phyloP scores from a whole-genome alignment of 2,888 invertebrate genomes.

The Sarcophaga rosellei region DNA sequence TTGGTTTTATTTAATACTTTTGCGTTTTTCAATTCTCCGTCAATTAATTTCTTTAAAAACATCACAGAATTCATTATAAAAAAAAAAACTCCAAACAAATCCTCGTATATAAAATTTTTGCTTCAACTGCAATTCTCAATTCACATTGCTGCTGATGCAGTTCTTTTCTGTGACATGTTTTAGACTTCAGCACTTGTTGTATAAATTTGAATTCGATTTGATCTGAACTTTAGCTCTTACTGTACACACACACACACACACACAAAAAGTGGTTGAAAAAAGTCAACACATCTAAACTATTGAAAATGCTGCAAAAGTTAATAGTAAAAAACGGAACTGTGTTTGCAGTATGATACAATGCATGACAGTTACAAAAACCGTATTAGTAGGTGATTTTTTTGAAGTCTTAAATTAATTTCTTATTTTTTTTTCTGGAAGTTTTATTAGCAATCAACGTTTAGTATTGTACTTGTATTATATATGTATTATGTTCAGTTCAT shows the following conservation, averaged over 20 bases:
- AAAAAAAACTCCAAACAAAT: background rate
- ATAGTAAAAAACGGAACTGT: background rate
- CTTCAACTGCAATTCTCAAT: background rate
- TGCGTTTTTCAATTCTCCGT: no score
- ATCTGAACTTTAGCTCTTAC: slow-evolving; percentile 4
- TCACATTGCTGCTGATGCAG: background rate
- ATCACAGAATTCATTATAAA: background rate
- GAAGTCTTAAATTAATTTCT: no score
- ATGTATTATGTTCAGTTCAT: no score
- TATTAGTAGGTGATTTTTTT: background rate
- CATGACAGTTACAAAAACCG: background rate
- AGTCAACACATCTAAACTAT: background rate
- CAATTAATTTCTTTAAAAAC: no score
- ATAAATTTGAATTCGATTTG: slow-evolving; percentile 13
- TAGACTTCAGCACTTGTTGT: background rate
- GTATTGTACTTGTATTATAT: no score
- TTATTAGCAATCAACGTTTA: no score
- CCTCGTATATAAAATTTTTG: background rate
- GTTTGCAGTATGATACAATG: background rate
- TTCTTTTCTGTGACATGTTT: background rate
- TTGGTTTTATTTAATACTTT: no score
- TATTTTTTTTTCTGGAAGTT: no score
- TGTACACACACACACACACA: background rate
- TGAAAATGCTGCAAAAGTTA: background rate
- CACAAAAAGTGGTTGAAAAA: background rate